phyloP scores from a whole-genome alignment of 2,888 invertebrate genomes.

The Rhaphigaster nebulosa region DNA sequence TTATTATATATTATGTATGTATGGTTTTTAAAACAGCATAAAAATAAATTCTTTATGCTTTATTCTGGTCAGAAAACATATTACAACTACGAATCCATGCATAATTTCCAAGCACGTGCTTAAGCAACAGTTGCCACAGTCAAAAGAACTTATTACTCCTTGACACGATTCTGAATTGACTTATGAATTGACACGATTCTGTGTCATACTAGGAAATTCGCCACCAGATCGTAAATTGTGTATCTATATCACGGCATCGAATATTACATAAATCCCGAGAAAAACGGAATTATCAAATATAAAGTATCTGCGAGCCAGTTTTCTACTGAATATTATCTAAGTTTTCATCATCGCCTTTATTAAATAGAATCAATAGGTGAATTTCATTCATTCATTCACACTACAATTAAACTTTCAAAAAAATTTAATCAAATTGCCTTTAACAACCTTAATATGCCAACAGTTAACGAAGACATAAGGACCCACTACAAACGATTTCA shows the following conservation, averaged over 20 bases:
- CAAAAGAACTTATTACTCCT: neutral
- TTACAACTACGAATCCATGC: neutral
- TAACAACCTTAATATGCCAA: no score
- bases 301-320: no score
- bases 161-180: neutral
- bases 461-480: no score
- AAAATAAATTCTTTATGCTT: neutral
- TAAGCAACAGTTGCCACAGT: neutral
- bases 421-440: no score
- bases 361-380: no score
- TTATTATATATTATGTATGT: neutral
- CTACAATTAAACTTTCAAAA: no score
- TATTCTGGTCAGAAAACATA: neutral
- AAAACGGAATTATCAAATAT: neutral
- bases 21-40: neutral
- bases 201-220: neutral
- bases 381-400: no score
- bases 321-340: no score
- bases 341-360: no score
- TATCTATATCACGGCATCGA: neutral
- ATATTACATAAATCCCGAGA: neutral
- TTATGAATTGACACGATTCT: no score
- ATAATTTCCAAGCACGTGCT: neutral
- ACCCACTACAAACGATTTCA: no score
- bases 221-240: neutral